Evolutionary conservation across 2,888 invertebrate genomes (phyloP).

Genomic region (Synergus japonicus): DNA sequence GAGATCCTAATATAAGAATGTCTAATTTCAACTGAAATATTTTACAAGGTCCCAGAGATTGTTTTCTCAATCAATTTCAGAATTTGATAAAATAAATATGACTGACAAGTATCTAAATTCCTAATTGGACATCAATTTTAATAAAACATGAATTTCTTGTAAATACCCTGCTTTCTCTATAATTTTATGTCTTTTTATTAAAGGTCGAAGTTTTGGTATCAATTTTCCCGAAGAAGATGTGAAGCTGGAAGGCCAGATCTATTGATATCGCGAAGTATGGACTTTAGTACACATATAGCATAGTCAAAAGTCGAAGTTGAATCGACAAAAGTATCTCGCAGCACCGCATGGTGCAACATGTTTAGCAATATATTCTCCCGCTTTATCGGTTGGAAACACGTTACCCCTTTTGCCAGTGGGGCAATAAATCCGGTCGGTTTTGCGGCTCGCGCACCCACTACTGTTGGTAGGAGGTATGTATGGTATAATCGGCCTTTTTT

Average conservation of each 20-base stretch:
- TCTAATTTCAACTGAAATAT: too few relatives aligned
- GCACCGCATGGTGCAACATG: conserved; percentile 47
- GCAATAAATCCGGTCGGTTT: conserved; percentile 60
- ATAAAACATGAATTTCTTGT: too few relatives aligned
- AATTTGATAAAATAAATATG: too few relatives aligned
- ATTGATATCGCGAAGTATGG: conserved; percentile 14
- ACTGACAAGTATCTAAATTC: too few relatives aligned
- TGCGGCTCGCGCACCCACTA: conserved; percentile 48
- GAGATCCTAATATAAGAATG: too few relatives aligned
- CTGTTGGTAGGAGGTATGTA: conserved; percentile 46
- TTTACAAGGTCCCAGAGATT: too few relatives aligned
- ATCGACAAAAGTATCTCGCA: conserved; percentile 42
- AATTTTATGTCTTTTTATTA: too few relatives aligned
- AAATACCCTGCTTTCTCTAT: too few relatives aligned
- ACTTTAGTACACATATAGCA: conserved; percentile 32
- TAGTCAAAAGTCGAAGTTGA: conserved; percentile 30
- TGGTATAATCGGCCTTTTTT: conserved; percentile 39
- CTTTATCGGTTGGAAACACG: conserved; percentile 61
- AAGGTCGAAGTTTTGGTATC: not conserved
- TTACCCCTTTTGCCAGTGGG: conserved; percentile 57
- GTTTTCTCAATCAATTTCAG: too few relatives aligned
- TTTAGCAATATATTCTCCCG: conserved; percentile 57
- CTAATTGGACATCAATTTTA: too few relatives aligned
- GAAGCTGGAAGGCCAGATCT: not conserved
- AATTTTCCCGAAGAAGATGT: conserved; percentile 1